phyloP scores from a whole-genome alignment of 2,797 vertebrate species.

The Limosa lapponica region DNA sequence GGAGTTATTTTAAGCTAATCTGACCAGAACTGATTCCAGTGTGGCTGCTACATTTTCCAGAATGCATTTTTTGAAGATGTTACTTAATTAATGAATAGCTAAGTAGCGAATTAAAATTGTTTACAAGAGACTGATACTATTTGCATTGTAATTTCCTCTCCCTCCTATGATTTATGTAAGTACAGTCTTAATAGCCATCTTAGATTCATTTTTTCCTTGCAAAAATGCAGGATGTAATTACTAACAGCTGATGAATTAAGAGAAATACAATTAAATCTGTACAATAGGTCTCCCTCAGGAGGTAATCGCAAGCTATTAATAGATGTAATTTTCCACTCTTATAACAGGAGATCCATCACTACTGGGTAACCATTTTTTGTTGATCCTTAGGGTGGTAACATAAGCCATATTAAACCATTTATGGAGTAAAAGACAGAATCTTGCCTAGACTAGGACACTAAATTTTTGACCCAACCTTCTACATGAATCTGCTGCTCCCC shows the following conservation, averaged over 20 bases:
- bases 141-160: conserved; percentile 19
- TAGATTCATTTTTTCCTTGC: not conserved
- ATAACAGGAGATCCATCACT: not conserved
- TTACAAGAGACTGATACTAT: conserved; percentile 1
- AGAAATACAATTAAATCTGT: conserved; percentile 27
- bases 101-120: conserved; percentile 26
- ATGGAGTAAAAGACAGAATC: not conserved
- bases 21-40: not conserved
- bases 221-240: conserved; percentile 27
- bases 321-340: not conserved
- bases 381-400: not conserved
- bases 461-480: not conserved
- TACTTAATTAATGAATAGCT: conserved; percentile 18
- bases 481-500: not conserved
- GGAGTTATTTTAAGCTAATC: not conserved
- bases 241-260: conserved; percentile 39
- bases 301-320: not conserved
- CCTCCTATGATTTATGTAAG: not conserved
- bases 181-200: not conserved
- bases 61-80: not conserved
- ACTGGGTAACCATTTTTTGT: not conserved
- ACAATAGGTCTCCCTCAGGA: conserved; percentile 1
- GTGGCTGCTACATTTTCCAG: not conserved
- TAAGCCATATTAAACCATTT: not conserved
- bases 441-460: not conserved